phyloP scores from a whole-genome alignment of 1,140 invertebrate species.

The Micrasema minimum region DNA sequence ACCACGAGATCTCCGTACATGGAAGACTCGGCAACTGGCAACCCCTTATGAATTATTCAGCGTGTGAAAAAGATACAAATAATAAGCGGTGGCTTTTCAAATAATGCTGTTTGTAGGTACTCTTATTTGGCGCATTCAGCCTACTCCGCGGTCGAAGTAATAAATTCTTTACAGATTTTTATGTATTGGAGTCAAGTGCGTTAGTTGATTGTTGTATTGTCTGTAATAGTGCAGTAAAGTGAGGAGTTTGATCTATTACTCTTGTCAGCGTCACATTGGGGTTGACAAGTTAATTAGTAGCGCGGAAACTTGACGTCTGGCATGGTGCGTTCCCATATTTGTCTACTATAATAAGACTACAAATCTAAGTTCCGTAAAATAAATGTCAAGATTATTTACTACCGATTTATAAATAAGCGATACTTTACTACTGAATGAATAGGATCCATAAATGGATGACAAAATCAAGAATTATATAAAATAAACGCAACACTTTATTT shows the following conservation, averaged over 20 bases:
- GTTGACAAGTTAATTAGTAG: constrained; percentile 29
- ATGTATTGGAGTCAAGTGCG: not conserved
- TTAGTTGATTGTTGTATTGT: not conserved
- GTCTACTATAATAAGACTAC: too few species aligned
- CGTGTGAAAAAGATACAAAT: constrained; percentile 18
- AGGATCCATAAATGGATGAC: too few species aligned
- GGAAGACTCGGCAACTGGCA: constrained; percentile 12
- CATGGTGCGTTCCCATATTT: too few species aligned
- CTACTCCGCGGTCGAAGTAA: not conserved
- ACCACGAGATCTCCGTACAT: constrained; percentile 1
- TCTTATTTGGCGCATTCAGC: not conserved
- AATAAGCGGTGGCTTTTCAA: constrained; percentile 26
- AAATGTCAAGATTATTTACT: too few species aligned
- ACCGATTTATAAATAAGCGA: too few species aligned
- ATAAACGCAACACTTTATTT: too few species aligned
- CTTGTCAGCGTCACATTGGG: constrained; percentile 21
- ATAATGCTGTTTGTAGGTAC: not conserved
- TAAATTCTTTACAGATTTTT: not conserved
- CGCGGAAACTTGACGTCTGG: not conserved
- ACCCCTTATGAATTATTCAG: constrained; percentile 33
- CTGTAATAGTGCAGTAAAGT: not conserved
- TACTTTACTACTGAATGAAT: too few species aligned
- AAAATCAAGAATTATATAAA: too few species aligned
- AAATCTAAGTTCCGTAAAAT: too few species aligned
- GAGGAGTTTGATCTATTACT: constrained; percentile 4